These are phyloP conservation scores for Thalassarche chlororhynchos DNA, from an alignment of 2,113 vertebrate species.

Conservation along the genomic window DNA sequence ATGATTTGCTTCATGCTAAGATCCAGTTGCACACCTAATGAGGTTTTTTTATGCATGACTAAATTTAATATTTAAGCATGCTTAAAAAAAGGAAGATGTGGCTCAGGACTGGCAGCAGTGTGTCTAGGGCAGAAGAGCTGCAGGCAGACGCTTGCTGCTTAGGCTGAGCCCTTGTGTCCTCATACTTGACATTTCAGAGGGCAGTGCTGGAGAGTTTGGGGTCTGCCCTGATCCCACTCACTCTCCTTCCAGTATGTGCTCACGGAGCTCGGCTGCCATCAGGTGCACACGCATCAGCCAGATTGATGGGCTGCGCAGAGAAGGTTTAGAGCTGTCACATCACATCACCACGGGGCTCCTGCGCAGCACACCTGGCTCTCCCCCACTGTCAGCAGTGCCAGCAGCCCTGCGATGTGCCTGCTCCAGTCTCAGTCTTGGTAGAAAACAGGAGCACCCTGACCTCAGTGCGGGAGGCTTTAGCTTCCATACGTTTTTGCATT, in stretches of 20 bases:
- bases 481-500: not conserved
- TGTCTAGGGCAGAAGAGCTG: not conserved
- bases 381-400: not conserved
- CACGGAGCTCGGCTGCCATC: accelerated
- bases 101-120: not conserved
- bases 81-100: not conserved
- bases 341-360: not conserved
- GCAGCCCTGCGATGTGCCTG: not conserved
- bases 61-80: not conserved
- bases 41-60: not conserved
- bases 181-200: not conserved
- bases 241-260: not conserved
- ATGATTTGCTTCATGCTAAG: not conserved
- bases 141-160: not conserved
- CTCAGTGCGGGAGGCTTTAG: not conserved
- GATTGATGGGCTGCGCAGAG: not conserved
- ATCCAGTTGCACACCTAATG: not conserved
- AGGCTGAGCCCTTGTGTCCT: not conserved
- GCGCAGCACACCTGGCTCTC: not conserved
- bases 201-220: not conserved
- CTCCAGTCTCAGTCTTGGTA: not conserved
- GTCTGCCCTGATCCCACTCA: not conserved
- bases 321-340: not conserved
- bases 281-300: not conserved
- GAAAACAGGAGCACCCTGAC: not conserved